phyloP scores from a whole-genome alignment of 2,888 invertebrate species.

The Andrena praecox region DNA sequence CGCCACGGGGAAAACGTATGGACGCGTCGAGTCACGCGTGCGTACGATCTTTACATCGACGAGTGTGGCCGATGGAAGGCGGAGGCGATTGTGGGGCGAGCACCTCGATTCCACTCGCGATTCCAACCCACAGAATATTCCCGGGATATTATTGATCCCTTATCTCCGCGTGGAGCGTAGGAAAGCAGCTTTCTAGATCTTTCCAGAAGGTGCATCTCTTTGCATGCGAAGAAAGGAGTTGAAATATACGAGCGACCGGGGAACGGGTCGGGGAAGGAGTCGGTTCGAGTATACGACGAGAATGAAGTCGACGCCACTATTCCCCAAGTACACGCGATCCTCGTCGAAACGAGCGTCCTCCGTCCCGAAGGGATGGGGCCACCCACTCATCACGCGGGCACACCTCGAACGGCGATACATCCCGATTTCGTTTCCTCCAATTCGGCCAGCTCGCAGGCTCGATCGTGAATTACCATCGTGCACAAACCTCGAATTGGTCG shows the following conservation, averaged over 20 bases:
- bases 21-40: constrained; percentile 32
- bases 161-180: too few relatives aligned
- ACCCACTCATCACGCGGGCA: constrained; percentile 24
- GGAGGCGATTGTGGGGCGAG: background rate
- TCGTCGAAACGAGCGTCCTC: background rate
- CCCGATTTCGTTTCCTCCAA: constrained; percentile 53
- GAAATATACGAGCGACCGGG: too few relatives aligned
- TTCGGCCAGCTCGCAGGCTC: constrained; percentile 57
- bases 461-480: constrained; percentile 79
- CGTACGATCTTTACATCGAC: constrained; percentile 14
- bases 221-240: too few relatives aligned
- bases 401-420: constrained; percentile 48
- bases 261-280: too few relatives aligned
- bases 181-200: too few relatives aligned
- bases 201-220: too few relatives aligned
- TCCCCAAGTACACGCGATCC: background rate
- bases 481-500: constrained; percentile 73
- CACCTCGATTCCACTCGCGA: background rate
- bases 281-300: too few relatives aligned
- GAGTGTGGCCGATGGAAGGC: background rate
- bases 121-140: background rate
- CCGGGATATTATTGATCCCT: background rate
- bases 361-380: background rate
- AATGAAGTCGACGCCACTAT: background rate
- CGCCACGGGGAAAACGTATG: constrained; percentile 37